phyloP scores from a whole-genome alignment of 2,888 invertebrate genomes.

The Cephus pulcher region DNA sequence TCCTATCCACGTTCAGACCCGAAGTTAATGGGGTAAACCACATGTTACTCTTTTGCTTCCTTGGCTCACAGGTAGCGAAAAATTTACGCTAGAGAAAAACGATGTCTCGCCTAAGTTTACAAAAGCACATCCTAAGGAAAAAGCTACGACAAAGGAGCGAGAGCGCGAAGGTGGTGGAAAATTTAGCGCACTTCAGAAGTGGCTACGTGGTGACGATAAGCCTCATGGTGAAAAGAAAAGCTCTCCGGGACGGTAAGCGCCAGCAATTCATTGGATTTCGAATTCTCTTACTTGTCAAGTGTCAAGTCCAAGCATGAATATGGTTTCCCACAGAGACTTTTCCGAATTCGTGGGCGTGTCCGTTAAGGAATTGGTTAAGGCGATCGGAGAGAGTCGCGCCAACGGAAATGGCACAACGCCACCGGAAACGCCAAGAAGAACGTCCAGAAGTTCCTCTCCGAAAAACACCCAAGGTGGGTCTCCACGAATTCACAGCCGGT shows the following conservation, averaged over 20 bases:
- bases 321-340: conserved; percentile 59
- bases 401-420: conserved; percentile 84
- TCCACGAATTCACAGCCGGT: conserved; percentile 69
- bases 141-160: conserved; percentile 51
- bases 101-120: conserved; percentile 53
- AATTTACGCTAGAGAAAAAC: conserved; percentile 47
- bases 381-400: conserved; percentile 79
- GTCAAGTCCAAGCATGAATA: too few species aligned
- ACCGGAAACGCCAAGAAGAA: conserved; percentile 74
- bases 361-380: conserved; percentile 80
- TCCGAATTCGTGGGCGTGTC: conserved; percentile 75
- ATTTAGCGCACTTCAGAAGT: conserved; percentile 70
- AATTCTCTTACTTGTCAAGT: too few species aligned
- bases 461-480: conserved; percentile 67
- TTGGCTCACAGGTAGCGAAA: conserved; percentile 46
- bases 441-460: conserved; percentile 68
- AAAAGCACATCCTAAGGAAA: conserved; percentile 55
- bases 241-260: conserved; percentile 57
- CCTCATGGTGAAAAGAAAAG: conserved; percentile 58
- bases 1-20: too few species aligned
- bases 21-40: too few species aligned
- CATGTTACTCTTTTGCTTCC: not conserved
- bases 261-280: not conserved
- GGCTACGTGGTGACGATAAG: conserved; percentile 70
- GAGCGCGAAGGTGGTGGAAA: conserved; percentile 58